phyloP scores from a whole-genome alignment of 2,888 invertebrate species.

The Caenorhabditis wallacei region DNA sequence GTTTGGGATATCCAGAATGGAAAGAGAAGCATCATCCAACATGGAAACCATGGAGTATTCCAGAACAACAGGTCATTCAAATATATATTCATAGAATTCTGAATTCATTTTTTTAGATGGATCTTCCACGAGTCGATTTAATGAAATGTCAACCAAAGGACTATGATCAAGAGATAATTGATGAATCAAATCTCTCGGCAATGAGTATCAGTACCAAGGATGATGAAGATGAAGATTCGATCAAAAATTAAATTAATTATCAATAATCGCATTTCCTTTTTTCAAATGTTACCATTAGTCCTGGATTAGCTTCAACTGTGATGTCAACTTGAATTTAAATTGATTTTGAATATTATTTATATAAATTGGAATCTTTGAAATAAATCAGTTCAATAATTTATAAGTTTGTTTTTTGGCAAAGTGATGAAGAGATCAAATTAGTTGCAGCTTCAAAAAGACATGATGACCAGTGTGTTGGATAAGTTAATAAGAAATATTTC shows the following conservation, averaged over 20 bases:
- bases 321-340: slow-evolving; percentile 1
- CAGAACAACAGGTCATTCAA: slow-evolving; percentile 87
- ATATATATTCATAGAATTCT: background rate
- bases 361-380: slow-evolving; percentile 16
- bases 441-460: slow-evolving; percentile 5
- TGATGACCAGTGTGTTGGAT: slow-evolving; percentile 14
- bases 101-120: slow-evolving; percentile 57
- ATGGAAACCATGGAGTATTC: slow-evolving; percentile 92
- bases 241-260: slow-evolving; percentile 22
- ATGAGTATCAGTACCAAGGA: slow-evolving; percentile 57
- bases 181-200: slow-evolving; percentile 70
- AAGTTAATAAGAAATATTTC: background rate
- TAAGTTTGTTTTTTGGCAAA: slow-evolving; percentile 36
- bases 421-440: slow-evolving; percentile 14
- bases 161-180: slow-evolving; percentile 73
- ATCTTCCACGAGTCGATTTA: slow-evolving; percentile 70
- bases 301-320: slow-evolving; percentile 17
- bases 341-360: slow-evolving; percentile 23
- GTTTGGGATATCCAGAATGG: slow-evolving; percentile 90
- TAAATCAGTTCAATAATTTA: slow-evolving; percentile 7
- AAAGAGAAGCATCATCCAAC: slow-evolving; percentile 89
- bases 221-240: slow-evolving; percentile 64
- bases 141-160: slow-evolving; percentile 75
- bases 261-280: slow-evolving; percentile 1
- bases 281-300: background rate